A percentile compares a stretch with the other conserved stretches of the same genome.
Conservation (phyloP, 2,113 vertebrate genomes). For the Ameiurus melas region DNA sequence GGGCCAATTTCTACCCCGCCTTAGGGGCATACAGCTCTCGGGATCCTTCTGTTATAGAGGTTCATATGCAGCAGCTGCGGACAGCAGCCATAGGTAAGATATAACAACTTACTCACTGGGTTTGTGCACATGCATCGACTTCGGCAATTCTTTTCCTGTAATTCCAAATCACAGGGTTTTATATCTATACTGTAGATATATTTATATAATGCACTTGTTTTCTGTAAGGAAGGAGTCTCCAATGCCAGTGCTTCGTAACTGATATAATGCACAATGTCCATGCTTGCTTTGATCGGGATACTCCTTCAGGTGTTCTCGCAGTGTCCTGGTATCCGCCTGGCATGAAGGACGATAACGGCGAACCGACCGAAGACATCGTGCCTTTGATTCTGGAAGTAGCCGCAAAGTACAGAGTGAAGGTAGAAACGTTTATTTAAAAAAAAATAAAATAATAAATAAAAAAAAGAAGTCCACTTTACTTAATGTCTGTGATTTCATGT, state of each 20-base stretch:
- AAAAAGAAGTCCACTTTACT: not conserved
- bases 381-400: conserved; percentile 87
- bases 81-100: conserved; percentile 88
- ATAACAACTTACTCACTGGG: not conserved
- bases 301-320: conserved; percentile 83
- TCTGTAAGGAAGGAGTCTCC: not conserved
- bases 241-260: not conserved
- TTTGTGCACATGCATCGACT: not conserved
- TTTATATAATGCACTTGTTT: no score
- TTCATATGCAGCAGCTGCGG: conserved; percentile 91
- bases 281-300: not conserved
- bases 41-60: conserved; percentile 87
- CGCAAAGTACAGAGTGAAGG: conserved; percentile 91
- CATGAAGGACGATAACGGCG: conserved; percentile 87
- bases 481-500: not conserved
- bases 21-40: conserved; percentile 92
- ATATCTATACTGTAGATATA: no score
- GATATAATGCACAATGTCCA: not conserved
- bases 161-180: no score
- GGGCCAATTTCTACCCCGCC: conserved; percentile 91
- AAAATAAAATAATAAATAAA: no score
- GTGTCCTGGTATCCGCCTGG: conserved; percentile 94
- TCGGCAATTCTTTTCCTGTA: no score
- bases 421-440: conserved; percentile 67
- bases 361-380: conserved; percentile 81